Evolutionary conservation across 2,113 vertebrate species (phyloP).

Genomic region (Chlorodrepanis virens): DNA sequence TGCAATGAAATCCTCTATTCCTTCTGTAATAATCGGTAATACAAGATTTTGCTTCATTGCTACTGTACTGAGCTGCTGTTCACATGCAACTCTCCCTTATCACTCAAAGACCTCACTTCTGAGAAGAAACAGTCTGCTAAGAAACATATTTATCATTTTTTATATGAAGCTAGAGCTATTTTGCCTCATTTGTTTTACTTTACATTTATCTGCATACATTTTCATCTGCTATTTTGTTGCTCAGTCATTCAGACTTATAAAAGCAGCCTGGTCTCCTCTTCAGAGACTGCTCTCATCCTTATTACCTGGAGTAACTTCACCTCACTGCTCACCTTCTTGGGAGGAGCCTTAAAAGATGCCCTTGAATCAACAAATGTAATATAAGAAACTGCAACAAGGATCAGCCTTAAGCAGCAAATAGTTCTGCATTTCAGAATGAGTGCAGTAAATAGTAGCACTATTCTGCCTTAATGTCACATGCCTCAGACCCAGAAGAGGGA

Average conservation of each 20-base stretch:
- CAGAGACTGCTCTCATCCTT: not conserved
- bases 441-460: not conserved
- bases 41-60: not conserved
- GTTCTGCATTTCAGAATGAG: not conserved
- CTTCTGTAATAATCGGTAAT: not conserved
- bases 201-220: conserved; percentile 40
- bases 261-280: not conserved
- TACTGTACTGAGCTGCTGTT: not conserved
- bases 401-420: not conserved
- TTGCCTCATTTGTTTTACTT: conserved; percentile 20
- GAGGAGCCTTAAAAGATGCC: not conserved
- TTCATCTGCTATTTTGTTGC: conserved; percentile 9
- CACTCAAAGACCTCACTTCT: not conserved
- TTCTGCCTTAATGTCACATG: not conserved
- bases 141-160: not conserved
- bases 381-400: not conserved
- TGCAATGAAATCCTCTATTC: not conserved
- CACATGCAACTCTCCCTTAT: not conserved
- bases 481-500: not conserved
- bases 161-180: not conserved
- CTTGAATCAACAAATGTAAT: not conserved
- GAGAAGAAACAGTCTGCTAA: not conserved
- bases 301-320: not conserved
- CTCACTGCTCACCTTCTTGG: not conserved
- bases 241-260: not conserved